Conservation (phyloP, 2,888 invertebrate species). For the Noctua comes region DNA sequence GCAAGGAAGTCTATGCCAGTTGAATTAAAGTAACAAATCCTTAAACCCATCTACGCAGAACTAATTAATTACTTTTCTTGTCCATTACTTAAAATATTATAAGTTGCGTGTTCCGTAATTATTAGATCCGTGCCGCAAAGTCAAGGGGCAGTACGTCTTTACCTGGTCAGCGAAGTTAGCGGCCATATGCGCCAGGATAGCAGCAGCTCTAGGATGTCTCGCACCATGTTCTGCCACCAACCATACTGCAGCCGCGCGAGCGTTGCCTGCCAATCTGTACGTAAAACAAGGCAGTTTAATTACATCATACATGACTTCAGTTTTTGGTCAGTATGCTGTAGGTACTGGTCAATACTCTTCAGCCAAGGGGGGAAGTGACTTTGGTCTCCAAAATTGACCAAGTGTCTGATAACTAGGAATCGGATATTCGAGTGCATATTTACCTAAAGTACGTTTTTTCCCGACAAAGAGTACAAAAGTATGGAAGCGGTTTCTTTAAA, state of each 20-base stretch:
- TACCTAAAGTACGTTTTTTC: too few relatives aligned
- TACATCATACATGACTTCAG: background rate
- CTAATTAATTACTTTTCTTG: background rate
- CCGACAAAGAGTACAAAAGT: too few relatives aligned
- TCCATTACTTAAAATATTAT: background rate
- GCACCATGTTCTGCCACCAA: conserved; percentile 87
- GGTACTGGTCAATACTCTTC: background rate
- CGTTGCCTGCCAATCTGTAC: conserved; percentile 78
- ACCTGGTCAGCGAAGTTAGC: conserved; percentile 83
- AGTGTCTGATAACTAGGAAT: too few relatives aligned
- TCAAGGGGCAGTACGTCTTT: background rate
- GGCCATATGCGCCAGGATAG: conserved; percentile 83
- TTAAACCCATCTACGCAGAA: too few relatives aligned
- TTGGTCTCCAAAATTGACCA: background rate
- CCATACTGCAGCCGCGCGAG: conserved; percentile 86
- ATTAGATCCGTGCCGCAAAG: conserved; percentile 42
- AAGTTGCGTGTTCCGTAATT: background rate
- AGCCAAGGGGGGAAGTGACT: background rate
- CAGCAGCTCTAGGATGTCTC: conserved; percentile 81
- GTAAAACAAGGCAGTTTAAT: background rate
- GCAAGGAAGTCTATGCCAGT: background rate
- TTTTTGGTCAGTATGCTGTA: background rate
- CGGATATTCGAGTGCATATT: too few relatives aligned
- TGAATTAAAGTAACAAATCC: too few relatives aligned
- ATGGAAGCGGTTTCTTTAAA: too few relatives aligned